Conservation (phyloP, 2,888 invertebrate species). For the Adelognathus sp. region DNA sequence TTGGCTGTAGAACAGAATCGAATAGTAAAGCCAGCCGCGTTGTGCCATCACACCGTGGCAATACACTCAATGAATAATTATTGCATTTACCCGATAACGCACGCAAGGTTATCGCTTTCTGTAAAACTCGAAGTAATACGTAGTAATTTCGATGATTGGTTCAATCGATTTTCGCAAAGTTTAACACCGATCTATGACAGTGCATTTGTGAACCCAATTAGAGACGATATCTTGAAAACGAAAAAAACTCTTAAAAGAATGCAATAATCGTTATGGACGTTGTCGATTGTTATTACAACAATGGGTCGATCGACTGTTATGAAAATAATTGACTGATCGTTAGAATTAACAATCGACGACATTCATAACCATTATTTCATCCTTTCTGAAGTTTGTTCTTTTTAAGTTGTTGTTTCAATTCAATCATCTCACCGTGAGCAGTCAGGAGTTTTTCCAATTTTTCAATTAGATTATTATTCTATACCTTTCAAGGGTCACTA, state of each 20-base stretch:
- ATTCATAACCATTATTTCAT: too few species aligned
- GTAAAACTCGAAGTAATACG: neutral
- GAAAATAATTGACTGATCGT: too few species aligned
- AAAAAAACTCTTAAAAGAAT: neutral
- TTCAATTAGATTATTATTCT: too few species aligned
- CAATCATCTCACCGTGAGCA: too few species aligned
- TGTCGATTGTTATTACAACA: too few species aligned
- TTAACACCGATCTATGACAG: neutral
- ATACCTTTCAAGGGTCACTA: too few species aligned
- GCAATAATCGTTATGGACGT: neutral
- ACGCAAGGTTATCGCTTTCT: neutral
- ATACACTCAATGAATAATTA: neutral
- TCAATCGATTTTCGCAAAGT: neutral
- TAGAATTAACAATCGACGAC: too few species aligned
- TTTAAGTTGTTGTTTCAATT: too few species aligned
- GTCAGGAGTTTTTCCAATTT: too few species aligned
- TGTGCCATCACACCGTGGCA: neutral
- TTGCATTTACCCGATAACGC: neutral
- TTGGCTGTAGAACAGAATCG: neutral
- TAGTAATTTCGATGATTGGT: neutral
- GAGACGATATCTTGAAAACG: neutral
- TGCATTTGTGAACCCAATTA: too few species aligned
- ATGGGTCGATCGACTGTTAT: too few species aligned
- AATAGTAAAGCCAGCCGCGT: neutral
- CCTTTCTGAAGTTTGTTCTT: too few species aligned